Base-by-base conservation (phyloP, 2,113 vertebrate genomes). In the Labeo rohita region DNA sequence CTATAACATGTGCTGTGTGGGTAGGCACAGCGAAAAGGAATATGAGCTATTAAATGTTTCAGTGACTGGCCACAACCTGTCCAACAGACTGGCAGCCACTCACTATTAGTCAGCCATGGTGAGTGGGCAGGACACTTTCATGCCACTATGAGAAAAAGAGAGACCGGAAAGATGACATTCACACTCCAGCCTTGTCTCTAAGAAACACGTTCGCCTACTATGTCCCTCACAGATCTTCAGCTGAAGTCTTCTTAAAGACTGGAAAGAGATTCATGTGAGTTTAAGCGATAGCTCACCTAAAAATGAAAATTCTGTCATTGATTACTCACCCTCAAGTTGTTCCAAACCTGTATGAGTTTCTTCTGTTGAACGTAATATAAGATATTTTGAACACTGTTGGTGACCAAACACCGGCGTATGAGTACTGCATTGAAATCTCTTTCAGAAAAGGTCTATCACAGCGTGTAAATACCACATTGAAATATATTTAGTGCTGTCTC, bases 41-140 rank as follows among this genome's bases (percentile, higher is more conserved):
- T 87, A 79, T 87, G 83, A 85, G 74, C 72, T 87, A 89, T 89
- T 85, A 85, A 86, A 73, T 52, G 74, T 73, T 65, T 84, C 78
- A 39, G 84, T 87, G 74, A 83, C 88, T 84, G 84, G 75, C 74
- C 84, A 86, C 86, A 83, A 82, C 54, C 84, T 36, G 63, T 84
- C 80, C 84, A 87, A 87, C 85, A 70, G 86, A 86, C 47, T 85
- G 65, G 80, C 79, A 83, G 86, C 80, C 86, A 68, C 76, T 77
- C 80, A 85, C 79, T 75, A 45, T 86, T 87, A 83, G 73, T 89
- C 86, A 89, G 73, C 83, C 86, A 79, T 56, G 72, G 79, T 70
- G 54, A 83, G 78, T 49, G 83, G 65, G 65, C 73, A 79, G 84
- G 72, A 72, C 82, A 59, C 82, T 72, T 83, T 83, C 80, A 72